Evolutionary conservation across 2,797 vertebrate genomes (phyloP).

Genomic region (Orientallactaga sibirica): DNA sequence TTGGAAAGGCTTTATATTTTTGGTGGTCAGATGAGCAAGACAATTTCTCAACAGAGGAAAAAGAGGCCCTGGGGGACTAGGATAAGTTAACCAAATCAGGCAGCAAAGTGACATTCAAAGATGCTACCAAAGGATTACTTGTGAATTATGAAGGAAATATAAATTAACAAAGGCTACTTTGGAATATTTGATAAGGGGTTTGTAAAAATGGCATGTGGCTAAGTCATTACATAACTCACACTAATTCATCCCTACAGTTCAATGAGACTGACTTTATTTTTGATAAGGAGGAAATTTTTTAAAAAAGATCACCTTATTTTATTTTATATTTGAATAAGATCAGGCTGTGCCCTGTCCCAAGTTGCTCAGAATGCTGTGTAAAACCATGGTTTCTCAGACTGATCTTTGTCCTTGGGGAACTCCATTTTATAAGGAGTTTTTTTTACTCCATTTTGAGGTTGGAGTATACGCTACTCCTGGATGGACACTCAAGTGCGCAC

Average conservation of each 20-base stretch:
- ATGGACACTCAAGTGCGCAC: too few relatives aligned
- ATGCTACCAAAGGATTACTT: neutral
- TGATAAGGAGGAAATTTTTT: neutral
- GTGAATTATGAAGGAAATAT: slow-evolving; percentile 25
- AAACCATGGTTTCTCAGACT: too few relatives aligned
- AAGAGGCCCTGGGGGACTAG: neutral
- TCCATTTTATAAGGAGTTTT: too few relatives aligned
- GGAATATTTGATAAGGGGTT: neutral
- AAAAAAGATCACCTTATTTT: neutral
- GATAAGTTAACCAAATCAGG: neutral
- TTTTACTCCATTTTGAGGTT: too few relatives aligned
- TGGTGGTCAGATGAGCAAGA: neutral
- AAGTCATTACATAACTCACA: neutral
- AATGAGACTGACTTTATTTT: neutral
- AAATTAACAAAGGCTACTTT: neutral
- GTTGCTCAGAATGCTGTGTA: too few relatives aligned
- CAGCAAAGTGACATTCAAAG: neutral
- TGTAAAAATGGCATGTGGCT: neutral
- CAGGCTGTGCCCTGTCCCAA: too few relatives aligned
- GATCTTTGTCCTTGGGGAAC: too few relatives aligned
- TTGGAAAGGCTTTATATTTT: slow-evolving; percentile 18
- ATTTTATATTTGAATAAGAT: neutral
- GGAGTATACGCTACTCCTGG: too few relatives aligned
- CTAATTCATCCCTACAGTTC: neutral
- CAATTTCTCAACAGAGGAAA: slow-evolving; percentile 20